Conservation (phyloP, 2,797 vertebrate genomes). For the Zalophus californianus region DNA sequence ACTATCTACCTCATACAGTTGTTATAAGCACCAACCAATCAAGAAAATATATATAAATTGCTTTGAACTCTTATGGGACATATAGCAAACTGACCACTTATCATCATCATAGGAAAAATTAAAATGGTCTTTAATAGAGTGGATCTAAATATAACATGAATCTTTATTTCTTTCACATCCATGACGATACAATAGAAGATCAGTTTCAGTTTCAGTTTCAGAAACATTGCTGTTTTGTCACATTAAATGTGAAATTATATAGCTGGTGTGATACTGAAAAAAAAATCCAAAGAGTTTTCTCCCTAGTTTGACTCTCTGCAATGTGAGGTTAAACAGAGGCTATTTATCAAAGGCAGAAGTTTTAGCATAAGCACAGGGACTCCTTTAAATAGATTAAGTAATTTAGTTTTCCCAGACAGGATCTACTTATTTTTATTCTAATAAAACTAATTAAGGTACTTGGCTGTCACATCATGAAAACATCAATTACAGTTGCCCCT, state of each 20-base stretch:
- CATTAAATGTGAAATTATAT: background rate
- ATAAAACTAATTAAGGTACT: constrained; percentile 46
- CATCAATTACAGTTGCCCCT: background rate
- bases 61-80: background rate
- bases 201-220: constrained; percentile 11
- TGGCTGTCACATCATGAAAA: background rate
- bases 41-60: constrained; percentile 16
- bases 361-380: background rate
- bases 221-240: constrained; percentile 53
- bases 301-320: background rate
- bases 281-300: background rate
- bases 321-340: constrained; percentile 19
- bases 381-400: constrained; percentile 66
- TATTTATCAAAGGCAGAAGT: constrained; percentile 10
- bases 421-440: constrained; percentile 64
- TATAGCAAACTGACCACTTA: background rate
- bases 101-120: background rate
- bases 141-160: background rate
- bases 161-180: background rate
- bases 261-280: background rate
- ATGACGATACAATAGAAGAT: background rate
- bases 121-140: background rate
- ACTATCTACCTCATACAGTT: background rate
- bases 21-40: background rate
- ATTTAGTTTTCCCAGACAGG: constrained; percentile 31